Evolutionary conservation across 1,140 invertebrate genomes (phyloP), one percentile per base, ranked within the genome.

Genomic region (Euborellia annulipes): DNA sequence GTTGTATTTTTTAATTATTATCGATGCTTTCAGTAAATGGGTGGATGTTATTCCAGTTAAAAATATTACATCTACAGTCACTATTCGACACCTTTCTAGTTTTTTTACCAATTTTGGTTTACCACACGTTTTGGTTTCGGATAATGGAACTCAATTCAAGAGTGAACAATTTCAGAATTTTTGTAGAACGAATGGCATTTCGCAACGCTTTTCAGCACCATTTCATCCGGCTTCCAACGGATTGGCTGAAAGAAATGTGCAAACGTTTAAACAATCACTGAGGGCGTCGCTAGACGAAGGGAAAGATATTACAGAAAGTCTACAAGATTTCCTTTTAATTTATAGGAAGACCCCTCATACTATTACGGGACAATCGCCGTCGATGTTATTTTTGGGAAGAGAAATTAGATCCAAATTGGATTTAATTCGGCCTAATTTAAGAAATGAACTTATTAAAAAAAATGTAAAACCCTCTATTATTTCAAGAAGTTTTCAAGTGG

Each of bases 161-260:
- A 50, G 44, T 21, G 18, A 45, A 18, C 51, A 54, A 27, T 55
- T 57, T 47, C 21, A 48, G 34, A 20, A 34, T 18, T 60, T 58
- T 44, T 38, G 54, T 9, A 41, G 43, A 36, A 7, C 18, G 18
- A 52, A 57, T 38, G 48, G 48, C 36, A 52, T 58, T n/a, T 42
- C 40, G 23, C 55, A 55, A 42, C 41, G 42, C 14, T 48, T 49
- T 17, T 45, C 38, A 17, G 39, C 55, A 36, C 49, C 52, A 14
- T 57, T 50, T 36, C 41, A 54, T 16, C 52, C 54, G 14, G 14
- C 40, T 9, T 45, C 42, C 2, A 58, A 58, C 44, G 55, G 55
- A 9, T 49, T 48, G 40, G 50, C 58, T 3, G 58, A 59, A 54
- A 58, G 55, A 45, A 52, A 54, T 22, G 54, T 62, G 3, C 51